Base-by-base conservation (phyloP, 2,113 vertebrate genomes). In the Tautogolabrus adspersus region DNA sequence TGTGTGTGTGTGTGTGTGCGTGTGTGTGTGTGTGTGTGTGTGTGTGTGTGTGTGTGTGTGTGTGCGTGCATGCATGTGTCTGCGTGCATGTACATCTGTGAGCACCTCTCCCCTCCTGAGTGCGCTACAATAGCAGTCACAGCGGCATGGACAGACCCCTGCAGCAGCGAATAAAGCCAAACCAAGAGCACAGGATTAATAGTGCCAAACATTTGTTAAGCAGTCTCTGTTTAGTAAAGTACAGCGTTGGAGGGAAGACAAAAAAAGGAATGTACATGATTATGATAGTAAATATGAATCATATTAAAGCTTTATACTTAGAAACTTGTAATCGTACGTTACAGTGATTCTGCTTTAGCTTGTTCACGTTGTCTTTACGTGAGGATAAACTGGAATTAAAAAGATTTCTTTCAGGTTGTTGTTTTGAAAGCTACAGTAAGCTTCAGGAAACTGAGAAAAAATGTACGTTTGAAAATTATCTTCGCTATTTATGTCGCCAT, bases 161-260 rank as follows among this genome's bases (percentile, higher is more conserved):
- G 89, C 88, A 84, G 91, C 82, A 89, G 72, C 42, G 72, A 83
- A 92, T 84, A 90, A 92, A 89, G 86, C 76, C 42, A 69, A 67
- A 78, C 79, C 62, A 83, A 74, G 82, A 87, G 88, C 47, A 75
- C 54, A 57, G 88, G 88, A 94, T 91, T 93, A 90, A 92, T 92
- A 91, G 88, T 61, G 84, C 66, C 72, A 85, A 88, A 88, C 90
- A 92, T 91, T 93, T 92, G 89, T 90, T 88, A 89, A 91, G 87
- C 85, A 75, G 81, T 26, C 81, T 60, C 72, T 83, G 74, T 83
- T 86, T 83, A 75, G 79, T 49, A 56, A 83, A 79, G 80, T 55
- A 61, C 68, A 51, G 57, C 63, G 77, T 79, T 30, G 9, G 23
- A 79, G 71, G 9, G 8, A 81, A 58, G 59, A 6, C 79, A 65